Percentiles rank a stretch among this genome's conserved stretches.
Conservation (phyloP, 2,797 vertebrate species). For the Pipistrellus nathusii region DNA sequence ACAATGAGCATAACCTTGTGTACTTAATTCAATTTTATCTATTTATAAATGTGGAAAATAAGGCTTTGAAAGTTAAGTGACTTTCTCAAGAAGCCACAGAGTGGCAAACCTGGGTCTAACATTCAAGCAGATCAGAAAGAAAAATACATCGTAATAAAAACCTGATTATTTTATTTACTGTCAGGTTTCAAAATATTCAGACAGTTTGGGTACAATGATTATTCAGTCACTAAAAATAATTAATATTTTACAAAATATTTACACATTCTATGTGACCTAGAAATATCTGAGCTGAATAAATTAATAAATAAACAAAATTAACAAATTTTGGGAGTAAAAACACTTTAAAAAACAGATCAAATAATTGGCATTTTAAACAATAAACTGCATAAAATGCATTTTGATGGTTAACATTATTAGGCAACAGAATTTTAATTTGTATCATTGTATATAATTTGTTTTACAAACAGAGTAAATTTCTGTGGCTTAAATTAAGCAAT, state of each 20-base stretch:
- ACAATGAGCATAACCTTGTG: not conserved
- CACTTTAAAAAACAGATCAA: not conserved
- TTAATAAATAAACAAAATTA: not conserved
- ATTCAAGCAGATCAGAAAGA: not conserved
- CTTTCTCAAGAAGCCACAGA: not conserved
- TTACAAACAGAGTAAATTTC: not conserved
- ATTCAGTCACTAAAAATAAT: not conserved
- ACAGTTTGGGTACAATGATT: not conserved
- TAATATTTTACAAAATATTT: constrained; percentile 29
- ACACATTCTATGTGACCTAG: not conserved
- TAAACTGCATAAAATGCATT: not conserved
- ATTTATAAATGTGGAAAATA: constrained; percentile 26
- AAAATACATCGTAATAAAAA: not conserved
- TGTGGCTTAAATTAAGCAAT: not conserved
- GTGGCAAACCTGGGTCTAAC: not conserved
- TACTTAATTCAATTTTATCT: constrained; percentile 16
- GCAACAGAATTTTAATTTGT: not conserved
- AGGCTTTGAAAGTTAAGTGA: not conserved
- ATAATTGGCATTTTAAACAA: constrained; percentile 7
- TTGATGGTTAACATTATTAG: not conserved
- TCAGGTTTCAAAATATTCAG: not conserved
- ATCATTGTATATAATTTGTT: not conserved
- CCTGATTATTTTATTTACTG: not conserved
- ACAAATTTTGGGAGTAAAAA: not conserved
- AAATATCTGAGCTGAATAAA: constrained; percentile 1